Evolutionary conservation across 2,888 invertebrate species (phyloP), one percentile per base, ranked within the genome.

Genomic region (Eristalinus sepulchralis): DNA sequence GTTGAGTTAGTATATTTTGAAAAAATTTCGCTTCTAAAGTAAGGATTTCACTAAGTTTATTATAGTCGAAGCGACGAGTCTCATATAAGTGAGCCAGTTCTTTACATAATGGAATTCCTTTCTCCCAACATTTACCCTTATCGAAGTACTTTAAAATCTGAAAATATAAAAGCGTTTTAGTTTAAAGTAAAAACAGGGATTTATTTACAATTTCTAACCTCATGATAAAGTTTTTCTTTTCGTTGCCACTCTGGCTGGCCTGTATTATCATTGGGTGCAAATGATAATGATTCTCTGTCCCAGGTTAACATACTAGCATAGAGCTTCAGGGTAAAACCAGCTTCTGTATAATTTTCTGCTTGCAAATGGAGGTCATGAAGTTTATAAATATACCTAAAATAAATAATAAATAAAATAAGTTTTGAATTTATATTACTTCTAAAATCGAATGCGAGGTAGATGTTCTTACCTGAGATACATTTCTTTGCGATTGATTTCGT

Each of bases 41-140:
- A 84, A 98, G 93, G 83, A 97, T 96, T 88, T 96, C 95, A 89
- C 97, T 97, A 17, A 98, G 94, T 82, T 97, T 97, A 67, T 95
- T 95, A 92, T 98, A 98, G 93, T 98, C 97, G 90, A 97, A 98
- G 20, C 97, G 93, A 87, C 95, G 95, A 11, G 95, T 95, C 92
- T 98, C 98, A 92, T 98, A 98, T 1, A 98, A 93, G 11, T 95
- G 94, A 0, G 97, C 97, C 87, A 99, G 92, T 91, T 98, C 98
- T 90, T 98, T 98, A 88, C 98, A 96, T 53, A 99, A 91, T 0
- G 98, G 98, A 47, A 98, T 95, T 0, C 98, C 98, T 93, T 98
- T 97, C 91, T 99, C 99, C 98, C 98, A 99, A 89, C 98, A 97
- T 95, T 98, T 98, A 89, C 98, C 98, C 88, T 96, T 96, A 91